Conservation (phyloP, 2,113 vertebrate genomes). For the Leucopsar rothschildi region DNA sequence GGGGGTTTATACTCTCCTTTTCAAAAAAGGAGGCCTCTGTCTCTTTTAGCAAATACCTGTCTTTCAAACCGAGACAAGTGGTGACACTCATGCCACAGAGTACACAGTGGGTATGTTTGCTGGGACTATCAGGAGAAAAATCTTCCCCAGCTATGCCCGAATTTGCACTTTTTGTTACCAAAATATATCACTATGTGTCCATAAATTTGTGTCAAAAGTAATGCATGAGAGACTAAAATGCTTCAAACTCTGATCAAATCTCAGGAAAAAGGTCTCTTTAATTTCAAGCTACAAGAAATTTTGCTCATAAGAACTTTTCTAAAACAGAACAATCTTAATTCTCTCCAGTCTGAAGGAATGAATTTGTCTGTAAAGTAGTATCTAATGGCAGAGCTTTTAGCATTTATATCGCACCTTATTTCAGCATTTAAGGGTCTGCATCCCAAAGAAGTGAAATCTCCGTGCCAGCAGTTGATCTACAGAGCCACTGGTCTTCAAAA, state of each 20-base stretch:
- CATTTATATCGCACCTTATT: not conserved
- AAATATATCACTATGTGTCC: fast-evolving
- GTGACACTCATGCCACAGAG: not conserved
- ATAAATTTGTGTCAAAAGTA: not conserved
- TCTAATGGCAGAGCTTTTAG: not conserved
- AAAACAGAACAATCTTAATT: not conserved
- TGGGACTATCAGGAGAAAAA: not conserved
- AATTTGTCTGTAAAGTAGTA: not conserved
- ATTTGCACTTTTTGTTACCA: not conserved
- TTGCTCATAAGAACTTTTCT: not conserved
- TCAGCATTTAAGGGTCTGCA: slow-evolving; percentile 11
- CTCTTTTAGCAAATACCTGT: no score
- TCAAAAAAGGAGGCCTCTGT: no score
- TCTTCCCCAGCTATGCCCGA: not conserved
- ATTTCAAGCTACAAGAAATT: not conserved
- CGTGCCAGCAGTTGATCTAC: slow-evolving; percentile 20
- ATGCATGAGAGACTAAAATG: not conserved
- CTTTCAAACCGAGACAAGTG: not conserved
- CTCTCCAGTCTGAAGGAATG: not conserved
- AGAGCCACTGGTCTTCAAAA: slow-evolving; percentile 19
- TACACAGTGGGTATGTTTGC: not conserved
- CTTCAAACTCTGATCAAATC: not conserved
- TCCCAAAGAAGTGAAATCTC: slow-evolving; percentile 37
- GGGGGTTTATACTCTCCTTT: no score
- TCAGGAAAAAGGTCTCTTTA: not conserved